These are phyloP conservation scores for Cataglyphis hispanica DNA, from an alignment of 1,140 invertebrate species.

Conservation along the genomic window DNA sequence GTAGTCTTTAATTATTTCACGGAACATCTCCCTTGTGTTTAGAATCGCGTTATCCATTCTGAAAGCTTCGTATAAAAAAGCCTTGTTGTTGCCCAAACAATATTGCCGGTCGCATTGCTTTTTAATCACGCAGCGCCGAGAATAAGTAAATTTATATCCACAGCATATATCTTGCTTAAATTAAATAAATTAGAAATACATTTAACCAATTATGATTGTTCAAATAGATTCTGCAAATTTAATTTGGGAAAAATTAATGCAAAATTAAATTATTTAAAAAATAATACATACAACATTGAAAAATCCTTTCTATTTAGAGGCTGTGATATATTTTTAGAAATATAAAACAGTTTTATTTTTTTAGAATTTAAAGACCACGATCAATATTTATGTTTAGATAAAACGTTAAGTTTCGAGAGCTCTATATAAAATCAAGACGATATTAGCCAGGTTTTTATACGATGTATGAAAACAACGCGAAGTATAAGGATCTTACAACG, in stretches of 20 bases:
- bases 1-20: slow-evolving; percentile 20
- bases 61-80: neutral
- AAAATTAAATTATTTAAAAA: neutral
- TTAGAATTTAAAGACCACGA: neutral
- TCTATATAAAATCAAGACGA: neutral
- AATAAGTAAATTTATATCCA: neutral
- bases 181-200: neutral
- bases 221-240: neutral
- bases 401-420: neutral
- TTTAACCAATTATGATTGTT: neutral
- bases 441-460: neutral
- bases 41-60: neutral
- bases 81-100: neutral
- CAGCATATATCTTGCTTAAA: neutral
- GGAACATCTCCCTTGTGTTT: neutral
- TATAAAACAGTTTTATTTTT: neutral
- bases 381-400: neutral
- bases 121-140: neutral
- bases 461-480: neutral
- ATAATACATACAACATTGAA: neutral
- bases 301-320: neutral
- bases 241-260: neutral
- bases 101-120: neutral
- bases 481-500: neutral
- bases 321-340: neutral